These are phyloP conservation scores for Carettochelys insculpta DNA, from an alignment of 2,113 vertebrate genomes.

Conservation along the genomic window DNA sequence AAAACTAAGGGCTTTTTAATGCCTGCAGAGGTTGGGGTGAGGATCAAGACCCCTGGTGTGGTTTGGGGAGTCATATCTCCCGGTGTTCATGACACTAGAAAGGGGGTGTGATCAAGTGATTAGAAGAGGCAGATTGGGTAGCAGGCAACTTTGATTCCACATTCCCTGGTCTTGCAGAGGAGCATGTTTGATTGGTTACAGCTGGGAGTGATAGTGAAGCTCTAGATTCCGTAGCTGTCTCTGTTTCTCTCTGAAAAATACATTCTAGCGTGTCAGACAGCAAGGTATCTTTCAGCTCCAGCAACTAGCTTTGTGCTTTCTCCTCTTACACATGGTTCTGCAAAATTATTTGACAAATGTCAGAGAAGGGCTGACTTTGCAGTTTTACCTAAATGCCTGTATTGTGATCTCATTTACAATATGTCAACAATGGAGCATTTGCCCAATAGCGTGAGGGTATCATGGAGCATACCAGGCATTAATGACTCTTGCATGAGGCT, in stretches of 20 bases:
- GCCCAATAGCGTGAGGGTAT: neutral
- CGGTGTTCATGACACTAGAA: neutral
- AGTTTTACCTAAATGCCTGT: neutral
- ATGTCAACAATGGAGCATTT: neutral
- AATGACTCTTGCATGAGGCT: neutral
- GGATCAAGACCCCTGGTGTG: neutral
- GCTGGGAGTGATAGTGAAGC: neutral
- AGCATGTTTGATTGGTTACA: neutral
- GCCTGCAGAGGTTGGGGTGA: neutral
- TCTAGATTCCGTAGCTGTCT: neutral
- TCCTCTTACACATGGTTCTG: neutral
- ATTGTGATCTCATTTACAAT: neutral
- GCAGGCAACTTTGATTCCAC: neutral
- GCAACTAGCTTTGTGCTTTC: neutral
- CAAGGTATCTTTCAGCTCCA: neutral
- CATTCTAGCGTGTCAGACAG: neutral
- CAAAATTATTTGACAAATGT: neutral
- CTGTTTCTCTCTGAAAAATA: neutral
- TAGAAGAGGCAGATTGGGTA: neutral
- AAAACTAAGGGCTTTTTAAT: neutral
- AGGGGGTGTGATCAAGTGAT: accelerated
- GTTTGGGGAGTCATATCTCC: too few relatives aligned
- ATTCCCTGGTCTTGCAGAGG: neutral
- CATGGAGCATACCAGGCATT: neutral
- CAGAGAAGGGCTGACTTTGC: neutral